Evolutionary conservation across 2,888 invertebrate genomes (phyloP), one percentile per base, ranked within the genome.

Genomic region (Drosophila meridionalis): DNA sequence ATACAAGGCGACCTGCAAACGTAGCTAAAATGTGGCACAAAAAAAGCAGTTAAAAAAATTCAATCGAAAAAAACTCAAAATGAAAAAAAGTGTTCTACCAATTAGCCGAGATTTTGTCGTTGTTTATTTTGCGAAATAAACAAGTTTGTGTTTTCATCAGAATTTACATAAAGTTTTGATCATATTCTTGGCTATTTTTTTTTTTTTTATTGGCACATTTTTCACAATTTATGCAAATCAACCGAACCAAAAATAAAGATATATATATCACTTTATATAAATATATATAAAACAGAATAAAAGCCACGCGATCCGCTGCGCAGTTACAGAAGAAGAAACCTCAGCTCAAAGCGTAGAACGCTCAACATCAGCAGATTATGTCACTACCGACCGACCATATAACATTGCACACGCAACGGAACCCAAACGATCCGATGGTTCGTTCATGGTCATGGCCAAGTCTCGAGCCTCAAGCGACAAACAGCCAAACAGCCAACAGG

Each of bases 361-460:
- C 70, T 69, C 71, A 77, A 83, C 71, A 88, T 85, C 85, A 88
- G 88, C 85, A 88, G 85, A 88, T 85, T 85, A 85, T 85, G 85
- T 85, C 85, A 85, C 85, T 76, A 73, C 53, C 65, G 64, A 56
- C 68, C 68, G 72, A 67, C 67, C 73, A 72, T 78, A 78, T 75
- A 78, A 59, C 72, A 84, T 78, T 85, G 87, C 87, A 84, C 85
- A 71, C 82, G 85, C 80, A 65, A 80, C 80, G 79, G 79, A 78
- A 73, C 77, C 76, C 71, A 78, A 56, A 47, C 72, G 58, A 74
- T 71, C 64, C 70, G 78, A 66, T 72, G 78, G 79, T 82, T 52
- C 34, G 52, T 84, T 84, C 85, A 85, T 85, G 85, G 85, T 85
- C 85, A 85, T 81, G 85, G 85, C 87, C 85, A 87, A 71, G 67